Base-by-base conservation (phyloP, 1,140 invertebrate species). In the Rhagoletis zephyria region DNA sequence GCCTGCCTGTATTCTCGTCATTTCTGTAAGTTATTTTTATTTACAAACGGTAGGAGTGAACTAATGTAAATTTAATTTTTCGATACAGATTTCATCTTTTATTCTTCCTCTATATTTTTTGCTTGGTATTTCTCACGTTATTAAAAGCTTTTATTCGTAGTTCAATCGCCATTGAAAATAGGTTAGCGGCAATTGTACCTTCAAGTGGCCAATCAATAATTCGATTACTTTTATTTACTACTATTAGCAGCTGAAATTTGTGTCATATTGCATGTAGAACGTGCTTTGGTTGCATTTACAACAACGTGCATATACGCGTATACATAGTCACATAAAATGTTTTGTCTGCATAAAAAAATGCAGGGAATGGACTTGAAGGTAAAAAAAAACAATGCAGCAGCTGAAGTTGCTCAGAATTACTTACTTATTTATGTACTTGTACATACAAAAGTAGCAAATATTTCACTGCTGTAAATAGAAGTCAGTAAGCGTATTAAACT, bases 131-230 rank as follows among this genome's bases (percentile, higher is more conserved):
- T 67, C 4, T 30, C 30, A 30, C 74, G 30, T 81, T 81, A 7
- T 81, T 30, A n/a, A 14, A 81, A 19, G 2, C 45, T 30, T 81
- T 81, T 81, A 56, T 81, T n/a, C 48, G 5, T 3, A 81, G 48
- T 81, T 81, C 74, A 81, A 81, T 81, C 48, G 10, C 14, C 12
- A 81, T 81, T 81, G 74, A n/a, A 56, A 81, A 81, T 81, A 48
- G 74, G 74, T 81, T 81, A 10, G 16, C 42, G 48, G 74, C 48
- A 14, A 81, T 56, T 81, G 74, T 81, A 81, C 48, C 10, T 81
- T 19, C 74, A 59, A 81, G 48, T 56, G 74, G n/a, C 74, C 74
- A 81, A 81, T 81, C 74, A 81, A 81, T 81, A 81, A 81, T 12
- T 81, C 48, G 16, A 30, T 51, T 81, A 81, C 42, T 14, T 40